Percentiles rank a stretch among this genome's conserved stretches.
phyloP scores from a whole-genome alignment of 2,888 invertebrate species.

The Stegana nigrithorax region DNA sequence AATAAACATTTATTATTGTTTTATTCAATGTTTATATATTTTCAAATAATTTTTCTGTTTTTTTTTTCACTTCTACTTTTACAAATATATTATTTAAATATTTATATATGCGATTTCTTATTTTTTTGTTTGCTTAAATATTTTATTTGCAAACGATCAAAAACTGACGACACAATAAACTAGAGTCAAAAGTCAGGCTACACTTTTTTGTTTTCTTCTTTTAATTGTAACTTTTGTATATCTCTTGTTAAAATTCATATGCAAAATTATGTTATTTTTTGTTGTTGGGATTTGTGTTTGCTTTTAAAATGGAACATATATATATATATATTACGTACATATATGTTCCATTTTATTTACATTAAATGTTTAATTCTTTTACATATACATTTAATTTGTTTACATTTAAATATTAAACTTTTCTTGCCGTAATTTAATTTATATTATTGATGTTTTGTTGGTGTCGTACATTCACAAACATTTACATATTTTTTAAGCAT shows the following conservation, averaged over 20 bases:
- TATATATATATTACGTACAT: slow-evolving; percentile 31
- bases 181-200: too few species aligned
- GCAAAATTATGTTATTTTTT: neutral
- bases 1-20: neutral
- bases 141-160: too few species aligned
- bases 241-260: neutral
- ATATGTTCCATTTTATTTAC: slow-evolving; percentile 33
- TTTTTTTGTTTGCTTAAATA: neutral
- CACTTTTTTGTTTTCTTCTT: slow-evolving; percentile 28
- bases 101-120: slow-evolving; percentile 24
- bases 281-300: too few species aligned
- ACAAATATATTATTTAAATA: slow-evolving; percentile 59
- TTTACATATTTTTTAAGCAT: slow-evolving; percentile 6
- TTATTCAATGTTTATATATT: slow-evolving; percentile 48
- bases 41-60: slow-evolving; percentile 54
- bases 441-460: slow-evolving; percentile 19
- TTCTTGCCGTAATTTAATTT: slow-evolving; percentile 21
- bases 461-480: slow-evolving; percentile 19
- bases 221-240: slow-evolving; percentile 36
- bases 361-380: slow-evolving; percentile 29
- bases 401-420: slow-evolving; percentile 7
- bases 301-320: too few species aligned
- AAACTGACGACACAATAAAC: too few species aligned
- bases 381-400: slow-evolving; percentile 15
- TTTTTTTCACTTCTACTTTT: slow-evolving; percentile 62